These are phyloP conservation scores for Abrostola triplasia DNA, from an alignment of 2,888 invertebrate genomes.

Conservation along the genomic window DNA sequence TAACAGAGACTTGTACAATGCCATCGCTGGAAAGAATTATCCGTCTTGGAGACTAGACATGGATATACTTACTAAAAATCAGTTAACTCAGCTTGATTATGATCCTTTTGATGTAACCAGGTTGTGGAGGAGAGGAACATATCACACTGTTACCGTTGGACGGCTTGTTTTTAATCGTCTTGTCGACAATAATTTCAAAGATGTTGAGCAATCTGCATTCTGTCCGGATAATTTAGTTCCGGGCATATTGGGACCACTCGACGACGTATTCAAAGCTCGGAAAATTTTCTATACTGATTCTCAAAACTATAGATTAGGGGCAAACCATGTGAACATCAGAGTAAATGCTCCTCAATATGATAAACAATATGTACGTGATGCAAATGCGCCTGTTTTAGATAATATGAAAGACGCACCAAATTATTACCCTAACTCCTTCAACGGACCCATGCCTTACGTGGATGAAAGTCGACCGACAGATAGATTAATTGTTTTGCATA, in stretches of 20 bases:
- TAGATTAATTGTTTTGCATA: constrained; percentile 58
- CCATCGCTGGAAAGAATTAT: constrained; percentile 91
- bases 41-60: constrained; percentile 76
- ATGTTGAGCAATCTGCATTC: constrained; percentile 69
- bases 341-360: constrained; percentile 71
- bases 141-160: constrained; percentile 68
- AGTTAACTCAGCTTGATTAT: constrained; percentile 66
- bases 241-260: constrained; percentile 75
- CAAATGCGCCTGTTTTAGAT: constrained; percentile 90
- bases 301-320: constrained; percentile 73
- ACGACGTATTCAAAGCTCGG: constrained; percentile 69
- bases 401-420: constrained; percentile 96
- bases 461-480: constrained; percentile 70
- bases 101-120: constrained; percentile 76
- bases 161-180: constrained; percentile 67
- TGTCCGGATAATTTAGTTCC: constrained; percentile 76
- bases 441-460: constrained; percentile 92
- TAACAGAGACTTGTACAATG: constrained; percentile 93
- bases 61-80: constrained; percentile 67
- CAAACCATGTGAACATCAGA: constrained; percentile 70
- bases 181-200: constrained; percentile 70
- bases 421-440: constrained; percentile 97
- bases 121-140: constrained; percentile 77
- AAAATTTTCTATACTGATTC: constrained; percentile 69
- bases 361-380: constrained; percentile 71